Conservation (phyloP, 2,888 invertebrate genomes). For the Nycteola revayana region DNA sequence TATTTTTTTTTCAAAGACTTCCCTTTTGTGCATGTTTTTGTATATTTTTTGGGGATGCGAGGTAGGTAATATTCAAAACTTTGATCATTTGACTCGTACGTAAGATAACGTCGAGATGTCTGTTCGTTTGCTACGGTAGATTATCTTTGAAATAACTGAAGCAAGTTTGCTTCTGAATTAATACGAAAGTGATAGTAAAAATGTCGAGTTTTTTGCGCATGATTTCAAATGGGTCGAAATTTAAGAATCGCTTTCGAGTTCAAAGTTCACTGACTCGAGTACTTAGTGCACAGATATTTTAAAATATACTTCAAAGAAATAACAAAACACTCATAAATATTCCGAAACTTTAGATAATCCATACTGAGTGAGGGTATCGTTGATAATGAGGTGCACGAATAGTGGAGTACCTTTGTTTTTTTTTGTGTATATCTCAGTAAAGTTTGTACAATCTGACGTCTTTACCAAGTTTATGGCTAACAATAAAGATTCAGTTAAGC, state of each 20-base stretch:
- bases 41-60: conserved; percentile 22
- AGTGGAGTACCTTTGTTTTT: conserved; percentile 8
- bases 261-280: too few species aligned
- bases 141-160: conserved; percentile 17
- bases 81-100: conserved; percentile 6
- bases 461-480: conserved; percentile 33
- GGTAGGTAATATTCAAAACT: conserved; percentile 15
- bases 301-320: too few species aligned
- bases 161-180: too few species aligned
- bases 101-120: conserved; percentile 20
- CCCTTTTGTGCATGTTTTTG: conserved; percentile 23
- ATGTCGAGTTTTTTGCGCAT: too few species aligned
- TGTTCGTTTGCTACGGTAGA: conserved; percentile 14
- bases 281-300: too few species aligned
- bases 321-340: neutral
- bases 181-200: too few species aligned
- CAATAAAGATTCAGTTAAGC: conserved; percentile 52
- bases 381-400: conserved; percentile 3
- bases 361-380: neutral
- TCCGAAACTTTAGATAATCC: too few species aligned
- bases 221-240: too few species aligned
- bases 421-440: conserved; percentile 22
- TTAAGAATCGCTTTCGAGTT: too few species aligned
- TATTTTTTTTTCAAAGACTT: conserved; percentile 31
- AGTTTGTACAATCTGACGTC: conserved; percentile 41